Conservation (phyloP, 1,140 invertebrate species). For the Brachionus sp. region DNA sequence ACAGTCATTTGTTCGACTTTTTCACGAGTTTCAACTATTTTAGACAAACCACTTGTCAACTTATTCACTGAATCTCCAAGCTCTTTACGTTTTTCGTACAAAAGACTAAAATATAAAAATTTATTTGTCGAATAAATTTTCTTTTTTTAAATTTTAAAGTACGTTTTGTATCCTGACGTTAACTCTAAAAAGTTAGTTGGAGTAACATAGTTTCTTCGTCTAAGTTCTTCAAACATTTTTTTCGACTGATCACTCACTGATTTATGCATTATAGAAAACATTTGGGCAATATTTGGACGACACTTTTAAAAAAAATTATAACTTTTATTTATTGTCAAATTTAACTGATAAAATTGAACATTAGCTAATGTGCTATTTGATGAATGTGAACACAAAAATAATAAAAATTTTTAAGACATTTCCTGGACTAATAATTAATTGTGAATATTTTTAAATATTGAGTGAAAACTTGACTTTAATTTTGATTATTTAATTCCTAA, state of each 20-base stretch:
- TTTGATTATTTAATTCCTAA: no score
- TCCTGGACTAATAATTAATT: no score
- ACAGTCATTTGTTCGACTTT: conserved; percentile 72
- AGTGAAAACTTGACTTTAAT: no score
- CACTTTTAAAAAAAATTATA: conserved; percentile 4
- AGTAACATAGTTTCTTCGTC: conserved; percentile 78
- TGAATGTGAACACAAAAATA: no score
- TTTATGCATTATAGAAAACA: conserved; percentile 73
- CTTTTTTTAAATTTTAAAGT: conserved; percentile 30
- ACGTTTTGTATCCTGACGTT: conserved; percentile 75
- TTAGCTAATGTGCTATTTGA: no score
- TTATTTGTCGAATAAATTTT: not conserved
- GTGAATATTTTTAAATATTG: no score
- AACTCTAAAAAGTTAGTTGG: conserved; percentile 78
- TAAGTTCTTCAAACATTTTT: conserved; percentile 71
- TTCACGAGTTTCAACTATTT: conserved; percentile 70
- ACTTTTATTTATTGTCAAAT: not conserved
- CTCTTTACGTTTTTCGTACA: conserved; percentile 69
- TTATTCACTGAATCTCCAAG: conserved; percentile 70
- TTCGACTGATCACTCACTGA: conserved; percentile 67
- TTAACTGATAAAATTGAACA: not conserved
- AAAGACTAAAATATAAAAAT: conserved; percentile 63
- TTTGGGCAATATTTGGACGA: conserved; percentile 65
- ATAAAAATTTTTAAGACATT: no score
- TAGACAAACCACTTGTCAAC: conserved; percentile 68